A percentile compares a stretch with the other conserved stretches of the same genome.
Conservation (phyloP, 35 echinoderm and acorn worm genomes). For the Ophioderma brevispina region DNA sequence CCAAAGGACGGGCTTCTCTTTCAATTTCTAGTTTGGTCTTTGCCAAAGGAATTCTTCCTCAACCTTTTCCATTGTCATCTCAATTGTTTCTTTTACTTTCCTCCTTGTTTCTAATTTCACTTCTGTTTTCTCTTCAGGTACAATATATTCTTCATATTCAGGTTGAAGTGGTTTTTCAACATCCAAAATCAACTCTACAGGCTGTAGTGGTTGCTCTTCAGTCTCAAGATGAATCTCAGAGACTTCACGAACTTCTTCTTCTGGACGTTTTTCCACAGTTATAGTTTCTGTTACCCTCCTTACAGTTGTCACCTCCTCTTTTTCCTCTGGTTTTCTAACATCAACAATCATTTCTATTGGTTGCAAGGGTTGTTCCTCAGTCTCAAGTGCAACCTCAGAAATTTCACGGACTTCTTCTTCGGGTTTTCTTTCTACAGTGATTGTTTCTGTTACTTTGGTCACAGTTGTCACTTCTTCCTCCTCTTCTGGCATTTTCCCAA, state of each 20-base stretch:
- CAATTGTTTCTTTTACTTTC: not conserved
- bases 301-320: not conserved
- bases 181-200: conserved; percentile 72
- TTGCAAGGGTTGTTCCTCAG: conserved; percentile 45
- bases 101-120: not conserved
- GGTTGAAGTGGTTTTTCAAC: conserved; percentile 17
- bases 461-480: not conserved
- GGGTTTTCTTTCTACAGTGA: conserved; percentile 8
- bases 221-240: not conserved
- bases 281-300: conserved; percentile 7
- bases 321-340: conserved; percentile 40
- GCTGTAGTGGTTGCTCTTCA: conserved; percentile 49
- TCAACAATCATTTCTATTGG: conserved; percentile 36
- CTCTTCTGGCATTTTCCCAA: not conserved
- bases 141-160: not conserved
- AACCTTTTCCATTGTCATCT: conserved; percentile 27
- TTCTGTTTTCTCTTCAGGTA: not conserved
- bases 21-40: conserved; percentile 77
- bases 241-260: conserved; percentile 35
- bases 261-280: conserved; percentile 18
- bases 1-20: conserved; percentile 61
- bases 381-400: conserved; percentile 5
- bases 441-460: not conserved
- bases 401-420: conserved; percentile 31
- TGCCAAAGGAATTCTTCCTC: conserved; percentile 29